Base-by-base conservation (phyloP, 2,888 invertebrate genomes). In the Lottia scabra region DNA sequence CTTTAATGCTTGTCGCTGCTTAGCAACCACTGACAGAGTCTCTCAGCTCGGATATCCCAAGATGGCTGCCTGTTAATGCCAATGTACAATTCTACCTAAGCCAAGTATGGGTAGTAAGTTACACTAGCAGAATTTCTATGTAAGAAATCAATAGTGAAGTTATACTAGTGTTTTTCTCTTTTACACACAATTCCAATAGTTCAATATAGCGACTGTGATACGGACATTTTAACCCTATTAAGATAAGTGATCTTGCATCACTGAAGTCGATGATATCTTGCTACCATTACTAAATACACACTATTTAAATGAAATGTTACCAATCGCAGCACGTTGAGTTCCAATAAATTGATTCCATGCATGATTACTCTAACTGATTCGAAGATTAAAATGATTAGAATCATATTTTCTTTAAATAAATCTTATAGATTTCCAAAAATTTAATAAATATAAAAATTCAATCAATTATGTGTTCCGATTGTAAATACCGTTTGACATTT, bases 211-310 rank as follows among this genome's bases (percentile, higher is more conserved):
- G 19, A 23, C 19, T 23, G 23, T 23, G 56, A 23, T 56, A 23
- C 56, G 56, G 56, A 56, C 19, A 56, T 56, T 56, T 56, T 23
- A 23, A 19, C 56, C 56, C 56, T 56, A 56, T 56, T 56, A 56
- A 23, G 56, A 56, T 56, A 56, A 23, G 56, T 56, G 56, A 56
- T n/a, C 56, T 23, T 56, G 56, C 56, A 56, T 56, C 19, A 23
- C 56, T 23, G 56, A 38, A 38, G 8, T 38, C 38, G 38, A 38
- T 38, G 8, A 38, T 38, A 38, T 38, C 38, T 38, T 38, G 38
- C 38, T 38, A 38, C 38, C 38, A 38, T 38, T 38, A 38, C 38
- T 38, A 38, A 38, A 38, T 38, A 38, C 38, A 38, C 38, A 38
- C 5, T 38, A 38, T 38, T 38, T 38, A 38, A 38, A 38, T 38